phyloP scores from a whole-genome alignment of 2,113 vertebrate species.

The Muntiacus reevesi region DNA sequence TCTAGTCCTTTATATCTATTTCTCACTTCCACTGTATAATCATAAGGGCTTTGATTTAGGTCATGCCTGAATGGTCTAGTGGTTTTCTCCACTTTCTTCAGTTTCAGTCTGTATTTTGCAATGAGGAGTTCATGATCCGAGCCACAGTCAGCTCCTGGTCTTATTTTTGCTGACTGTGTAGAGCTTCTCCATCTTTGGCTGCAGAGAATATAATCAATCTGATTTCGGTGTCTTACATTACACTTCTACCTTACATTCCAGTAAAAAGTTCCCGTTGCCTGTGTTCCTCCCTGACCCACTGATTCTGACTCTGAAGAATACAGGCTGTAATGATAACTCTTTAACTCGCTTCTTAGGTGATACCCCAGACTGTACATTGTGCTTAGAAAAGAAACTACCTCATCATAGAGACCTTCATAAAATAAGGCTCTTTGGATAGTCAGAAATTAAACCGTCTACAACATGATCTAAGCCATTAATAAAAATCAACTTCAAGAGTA shows the following conservation, averaged over 20 bases:
- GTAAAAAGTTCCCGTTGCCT: background rate
- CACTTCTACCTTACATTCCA: background rate
- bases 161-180: no score
- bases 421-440: background rate
- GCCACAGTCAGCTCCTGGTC: no score
- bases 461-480: background rate
- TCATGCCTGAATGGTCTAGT: no score
- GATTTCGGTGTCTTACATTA: no score
- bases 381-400: background rate
- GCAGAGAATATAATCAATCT: no score
- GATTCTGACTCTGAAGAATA: background rate
- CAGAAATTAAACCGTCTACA: background rate
- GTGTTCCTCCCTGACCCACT: background rate
- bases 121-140: no score
- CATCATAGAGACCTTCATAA: background rate
- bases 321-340: background rate
- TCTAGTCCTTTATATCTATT: no score
- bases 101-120: no score
- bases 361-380: background rate
- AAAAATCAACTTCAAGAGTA: background rate
- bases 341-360: background rate
- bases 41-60: no score
- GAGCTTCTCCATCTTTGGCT: no score
- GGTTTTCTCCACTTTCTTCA: no score
- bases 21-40: no score